phyloP scores from a whole-genome alignment of 1,140 invertebrate species.

The Triops cancriformis region DNA sequence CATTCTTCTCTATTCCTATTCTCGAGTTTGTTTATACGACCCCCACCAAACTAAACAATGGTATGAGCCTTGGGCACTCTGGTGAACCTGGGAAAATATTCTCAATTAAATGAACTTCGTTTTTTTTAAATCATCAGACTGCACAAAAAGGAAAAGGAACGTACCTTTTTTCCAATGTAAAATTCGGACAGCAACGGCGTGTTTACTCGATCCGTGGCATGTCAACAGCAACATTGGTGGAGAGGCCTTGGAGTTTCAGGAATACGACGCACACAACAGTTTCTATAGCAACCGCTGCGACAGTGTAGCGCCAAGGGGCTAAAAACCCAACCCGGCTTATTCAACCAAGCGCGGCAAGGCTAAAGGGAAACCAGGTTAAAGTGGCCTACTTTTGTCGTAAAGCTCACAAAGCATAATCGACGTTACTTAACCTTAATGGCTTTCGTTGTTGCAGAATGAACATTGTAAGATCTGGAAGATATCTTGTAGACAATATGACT shows the following conservation, averaged over 20 bases:
- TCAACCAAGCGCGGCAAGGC: background rate
- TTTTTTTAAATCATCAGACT: background rate
- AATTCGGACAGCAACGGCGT: background rate
- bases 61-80: no score
- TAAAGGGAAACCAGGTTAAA: no score
- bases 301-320: background rate
- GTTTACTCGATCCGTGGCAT: constrained; percentile 4
- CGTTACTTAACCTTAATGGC: no score
- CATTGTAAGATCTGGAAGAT: no score
- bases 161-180: background rate
- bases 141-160: background rate
- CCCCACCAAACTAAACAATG: no score
- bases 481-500: no score
- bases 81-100: background rate
- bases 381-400: no score
- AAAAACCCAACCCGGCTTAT: background rate
- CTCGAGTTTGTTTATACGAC: background rate
- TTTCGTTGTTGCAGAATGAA: no score
- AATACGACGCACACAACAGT: background rate
- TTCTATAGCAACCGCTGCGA: background rate
- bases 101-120: background rate
- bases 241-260: background rate
- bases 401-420: no score
- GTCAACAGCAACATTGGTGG: background rate
- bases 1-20: background rate